phyloP scores from a whole-genome alignment of 2,113 vertebrate species.

The Clupea harengus region DNA sequence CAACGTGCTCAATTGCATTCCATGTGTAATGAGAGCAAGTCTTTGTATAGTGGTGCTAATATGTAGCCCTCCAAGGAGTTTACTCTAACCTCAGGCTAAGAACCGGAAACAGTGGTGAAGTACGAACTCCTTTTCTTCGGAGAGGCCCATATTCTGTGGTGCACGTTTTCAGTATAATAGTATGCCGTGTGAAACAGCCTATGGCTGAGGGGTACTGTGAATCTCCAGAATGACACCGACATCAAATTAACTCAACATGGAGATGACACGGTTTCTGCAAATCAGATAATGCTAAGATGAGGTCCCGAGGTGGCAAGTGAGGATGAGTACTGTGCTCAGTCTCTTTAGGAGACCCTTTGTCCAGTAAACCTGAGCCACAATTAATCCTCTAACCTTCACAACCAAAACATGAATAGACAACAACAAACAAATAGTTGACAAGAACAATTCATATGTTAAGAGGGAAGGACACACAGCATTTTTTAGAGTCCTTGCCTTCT shows the following conservation, averaged over 20 bases:
- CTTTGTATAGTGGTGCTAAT: neutral
- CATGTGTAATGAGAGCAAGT: neutral
- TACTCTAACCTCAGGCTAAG: neutral
- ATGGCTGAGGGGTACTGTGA: neutral
- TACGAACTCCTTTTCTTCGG: neutral
- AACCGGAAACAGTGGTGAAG: neutral
- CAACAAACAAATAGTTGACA: neutral
- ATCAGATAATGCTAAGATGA: neutral
- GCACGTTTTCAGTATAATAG: neutral
- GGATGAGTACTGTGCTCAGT: neutral
- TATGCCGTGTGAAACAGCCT: neutral
- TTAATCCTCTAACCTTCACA: neutral
- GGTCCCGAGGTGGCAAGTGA: neutral
- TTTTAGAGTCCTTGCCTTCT: neutral
- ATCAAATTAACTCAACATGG: neutral
- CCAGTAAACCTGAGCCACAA: neutral
- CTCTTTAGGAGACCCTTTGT: neutral
- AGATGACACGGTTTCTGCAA: neutral
- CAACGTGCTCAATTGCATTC: neutral
- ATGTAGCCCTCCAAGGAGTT: neutral
- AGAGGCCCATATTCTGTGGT: neutral
- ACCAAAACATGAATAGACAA: neutral
- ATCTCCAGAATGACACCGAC: neutral
- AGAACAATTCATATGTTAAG: neutral
- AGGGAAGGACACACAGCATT: neutral